These are phyloP conservation scores for Mus pahari DNA, from an alignment of 2,113 vertebrate genomes.

Conservation along the genomic window DNA sequence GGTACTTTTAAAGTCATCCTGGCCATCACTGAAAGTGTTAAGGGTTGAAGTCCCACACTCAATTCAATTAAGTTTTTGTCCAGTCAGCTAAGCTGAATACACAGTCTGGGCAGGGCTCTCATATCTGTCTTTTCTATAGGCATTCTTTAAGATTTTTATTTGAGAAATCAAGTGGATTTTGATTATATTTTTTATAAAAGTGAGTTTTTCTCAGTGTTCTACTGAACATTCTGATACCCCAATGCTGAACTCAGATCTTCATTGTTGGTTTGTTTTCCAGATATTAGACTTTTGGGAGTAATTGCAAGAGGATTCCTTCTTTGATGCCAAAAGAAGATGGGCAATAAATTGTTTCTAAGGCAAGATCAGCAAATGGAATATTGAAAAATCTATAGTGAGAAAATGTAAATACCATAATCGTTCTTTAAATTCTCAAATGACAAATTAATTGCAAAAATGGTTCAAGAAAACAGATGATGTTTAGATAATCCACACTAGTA, in stretches of 20 bases:
- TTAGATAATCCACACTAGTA: constrained; percentile 23
- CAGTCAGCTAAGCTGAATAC: not conserved
- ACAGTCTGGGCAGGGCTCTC: not conserved
- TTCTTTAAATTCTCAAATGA: constrained; percentile 58
- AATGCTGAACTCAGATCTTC: not conserved
- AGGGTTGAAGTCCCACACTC: not conserved
- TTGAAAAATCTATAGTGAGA: not conserved
- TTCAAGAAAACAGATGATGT: constrained; percentile 50
- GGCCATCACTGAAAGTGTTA: not conserved
- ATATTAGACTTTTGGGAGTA: constrained; percentile 30
- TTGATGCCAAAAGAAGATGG: not conserved
- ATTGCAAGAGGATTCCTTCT: not conserved
- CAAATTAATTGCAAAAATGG: constrained; percentile 40
- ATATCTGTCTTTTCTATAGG: constrained; percentile 22
- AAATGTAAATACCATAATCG: constrained; percentile 42
- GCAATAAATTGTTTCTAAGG: not conserved
- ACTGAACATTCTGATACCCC: not conserved
- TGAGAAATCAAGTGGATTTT: constrained; percentile 53
- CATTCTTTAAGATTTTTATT: not conserved
- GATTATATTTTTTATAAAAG: not conserved
- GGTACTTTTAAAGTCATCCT: not conserved
- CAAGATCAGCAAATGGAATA: constrained; percentile 35
- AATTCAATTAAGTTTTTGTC: constrained; percentile 29
- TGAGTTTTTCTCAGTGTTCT: not conserved
- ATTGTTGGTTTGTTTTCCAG: not conserved